Percentiles rank a stretch among this genome's conserved stretches.
Evolutionary conservation across 2,797 vertebrate genomes (phyloP).

Genomic region (Delichon dasypus): DNA sequence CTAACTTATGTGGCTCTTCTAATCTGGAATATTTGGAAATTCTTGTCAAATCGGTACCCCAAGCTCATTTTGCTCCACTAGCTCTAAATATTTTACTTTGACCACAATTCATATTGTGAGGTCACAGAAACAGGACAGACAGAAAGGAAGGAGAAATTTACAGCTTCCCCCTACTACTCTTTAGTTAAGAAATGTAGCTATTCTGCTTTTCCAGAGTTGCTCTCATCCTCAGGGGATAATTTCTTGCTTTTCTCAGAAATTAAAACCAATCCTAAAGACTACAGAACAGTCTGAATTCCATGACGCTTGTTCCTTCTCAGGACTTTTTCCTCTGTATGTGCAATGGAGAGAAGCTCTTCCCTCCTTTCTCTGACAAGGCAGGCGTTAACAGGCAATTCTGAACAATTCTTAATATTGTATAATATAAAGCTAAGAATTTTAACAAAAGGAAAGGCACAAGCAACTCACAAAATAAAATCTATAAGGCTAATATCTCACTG

Average conservation of each 20-base stretch:
- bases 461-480: conserved; percentile 39
- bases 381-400: conserved; percentile 29
- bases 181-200: not conserved
- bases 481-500: not conserved
- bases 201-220: not conserved
- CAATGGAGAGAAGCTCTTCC: not conserved
- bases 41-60: not conserved
- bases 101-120: not conserved
- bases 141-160: not conserved
- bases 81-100: not conserved
- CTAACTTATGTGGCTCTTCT: not conserved
- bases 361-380: not conserved
- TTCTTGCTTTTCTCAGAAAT: not conserved
- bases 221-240: not conserved
- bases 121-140: not conserved
- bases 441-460: conserved; percentile 35
- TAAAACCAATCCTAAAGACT: not conserved
- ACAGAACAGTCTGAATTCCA: conserved; percentile 23
- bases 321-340: not conserved
- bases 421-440: conserved; percentile 1
- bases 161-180: rapidly evolving
- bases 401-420: not conserved
- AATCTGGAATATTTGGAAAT: not conserved
- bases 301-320: conserved; percentile 25
- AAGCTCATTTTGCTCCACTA: not conserved